Conservation (phyloP, 2,797 vertebrate species). For the Balearica regulorum region DNA sequence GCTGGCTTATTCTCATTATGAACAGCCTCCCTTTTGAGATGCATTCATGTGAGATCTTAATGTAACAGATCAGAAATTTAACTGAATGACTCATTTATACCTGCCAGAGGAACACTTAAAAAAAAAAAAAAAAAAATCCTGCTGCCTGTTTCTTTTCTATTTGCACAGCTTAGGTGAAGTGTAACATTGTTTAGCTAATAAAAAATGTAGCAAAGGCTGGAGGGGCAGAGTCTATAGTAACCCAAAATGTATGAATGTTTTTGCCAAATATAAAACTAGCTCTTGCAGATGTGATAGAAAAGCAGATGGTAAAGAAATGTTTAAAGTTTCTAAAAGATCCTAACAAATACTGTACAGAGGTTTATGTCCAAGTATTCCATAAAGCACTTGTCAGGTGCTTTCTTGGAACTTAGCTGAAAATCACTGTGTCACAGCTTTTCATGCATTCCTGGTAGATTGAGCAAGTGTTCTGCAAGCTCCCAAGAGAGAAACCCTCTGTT, state of each 20-base stretch:
- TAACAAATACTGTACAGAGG: background rate
- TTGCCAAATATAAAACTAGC: background rate
- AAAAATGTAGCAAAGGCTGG: background rate
- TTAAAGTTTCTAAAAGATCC: background rate
- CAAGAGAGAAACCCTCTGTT: background rate
- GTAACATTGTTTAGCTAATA: background rate
- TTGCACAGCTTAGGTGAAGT: background rate
- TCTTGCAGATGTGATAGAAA: background rate
- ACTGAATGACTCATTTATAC: background rate
- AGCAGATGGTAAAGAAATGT: background rate
- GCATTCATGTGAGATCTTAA: background rate
- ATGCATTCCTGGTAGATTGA: background rate
- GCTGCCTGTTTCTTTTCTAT: background rate
- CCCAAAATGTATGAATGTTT: background rate
- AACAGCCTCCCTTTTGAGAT: background rate
- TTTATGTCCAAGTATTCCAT: background rate
- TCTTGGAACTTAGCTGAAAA: background rate
- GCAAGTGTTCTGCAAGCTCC: background rate
- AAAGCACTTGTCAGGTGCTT: background rate
- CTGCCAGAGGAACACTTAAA: background rate
- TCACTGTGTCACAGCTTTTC: background rate
- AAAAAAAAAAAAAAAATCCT: background rate
- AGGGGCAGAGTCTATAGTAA: background rate
- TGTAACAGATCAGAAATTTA: background rate
- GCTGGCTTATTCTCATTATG: background rate